Evolutionary conservation across 1,140 invertebrate species (phyloP), one percentile per base, ranked within the genome.

Genomic region (Ceratina calcarata): DNA sequence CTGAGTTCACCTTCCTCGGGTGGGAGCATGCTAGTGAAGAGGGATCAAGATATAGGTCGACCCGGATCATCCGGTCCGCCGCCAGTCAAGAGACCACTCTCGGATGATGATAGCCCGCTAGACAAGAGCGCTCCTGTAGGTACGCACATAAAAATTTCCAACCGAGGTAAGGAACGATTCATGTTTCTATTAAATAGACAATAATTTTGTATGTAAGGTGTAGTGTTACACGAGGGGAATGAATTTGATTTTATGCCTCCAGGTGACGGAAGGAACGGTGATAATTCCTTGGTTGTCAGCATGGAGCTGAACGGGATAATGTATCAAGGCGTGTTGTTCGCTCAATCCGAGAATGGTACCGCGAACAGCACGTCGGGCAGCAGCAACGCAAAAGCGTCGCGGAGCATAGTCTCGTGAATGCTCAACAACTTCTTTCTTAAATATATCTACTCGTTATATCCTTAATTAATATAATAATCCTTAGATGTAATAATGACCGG

Each of bases 221-320:
- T 32, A 4, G 27, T 32, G 27, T 32, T 32, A 32, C 4, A 32
- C 1, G 4, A 32, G 27, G 27, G 27, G 27, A 32, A 32, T 32
- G 27, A 32, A 32, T 32, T 32, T 32, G 27, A 32, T 32, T 32
- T 32, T 32, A 32, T 32, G 27, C 27, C 27, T 32, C 27, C 90
- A 96, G 95, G 95, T 76, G 96, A 96, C 83, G 94, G 95, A 27
- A 93, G 92, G 78, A 96, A 96, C 80, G 95, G 96, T 3, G 97
- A 98, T 87, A 97, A 96, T 89, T 98, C 98, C 20, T 93, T 99
- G 60, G 96, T 98, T 49, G 98, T 99, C 6, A 98, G 97, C 85
- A 98, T 99, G 95, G 98, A 99, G 92, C 95, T 99, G 58, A 99
- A 99, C 90, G 98, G 98, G 53, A 95, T 97, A 18, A 96, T 96